Evolutionary conservation across 2,888 invertebrate species (phyloP).

Genomic region (Diloba caeruleocephala): DNA sequence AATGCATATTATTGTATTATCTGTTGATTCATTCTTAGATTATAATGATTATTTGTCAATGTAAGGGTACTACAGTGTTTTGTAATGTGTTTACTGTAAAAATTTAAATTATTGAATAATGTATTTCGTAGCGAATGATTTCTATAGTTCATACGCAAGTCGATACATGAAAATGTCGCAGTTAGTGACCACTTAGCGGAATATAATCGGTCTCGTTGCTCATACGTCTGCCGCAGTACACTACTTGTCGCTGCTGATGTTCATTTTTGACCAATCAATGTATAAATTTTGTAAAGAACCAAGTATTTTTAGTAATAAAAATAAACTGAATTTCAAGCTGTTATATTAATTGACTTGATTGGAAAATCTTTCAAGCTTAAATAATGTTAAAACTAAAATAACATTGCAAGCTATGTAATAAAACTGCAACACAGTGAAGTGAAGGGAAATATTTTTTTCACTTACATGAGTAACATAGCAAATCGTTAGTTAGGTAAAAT

Average conservation of each 20-base stretch:
- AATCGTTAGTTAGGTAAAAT: slow-evolving; percentile 72
- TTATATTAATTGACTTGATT: slow-evolving; percentile 67
- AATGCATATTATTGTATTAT: slow-evolving; percentile 48
- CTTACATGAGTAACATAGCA: slow-evolving; percentile 58
- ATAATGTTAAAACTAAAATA: slow-evolving; percentile 60
- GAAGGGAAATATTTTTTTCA: slow-evolving; percentile 52
- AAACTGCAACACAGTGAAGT: slow-evolving; percentile 49
- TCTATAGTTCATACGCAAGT: slow-evolving; percentile 63
- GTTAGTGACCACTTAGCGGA: slow-evolving; percentile 28
- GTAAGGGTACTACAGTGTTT: slow-evolving; percentile 80
- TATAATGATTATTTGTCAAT: slow-evolving; percentile 66
- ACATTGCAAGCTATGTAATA: slow-evolving; percentile 46
- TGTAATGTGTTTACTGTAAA: slow-evolving; percentile 78
- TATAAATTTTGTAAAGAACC: slow-evolving; percentile 71
- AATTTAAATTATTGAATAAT: slow-evolving; percentile 71
- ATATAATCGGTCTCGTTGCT: slow-evolving; percentile 23
- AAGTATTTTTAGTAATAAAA: slow-evolving; percentile 72
- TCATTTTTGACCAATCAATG: slow-evolving; percentile 69
- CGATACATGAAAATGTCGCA: slow-evolving; percentile 36
- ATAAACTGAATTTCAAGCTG: slow-evolving; percentile 70
- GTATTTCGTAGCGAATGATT: slow-evolving; percentile 74
- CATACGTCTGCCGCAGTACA: slow-evolving; percentile 21
- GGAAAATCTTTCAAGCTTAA: slow-evolving; percentile 68
- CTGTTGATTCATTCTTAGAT: slow-evolving; percentile 59
- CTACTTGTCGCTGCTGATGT: slow-evolving; percentile 46